A percentile compares a stretch with the other conserved stretches of the same genome.
Evolutionary conservation across 2,888 invertebrate species (phyloP).

Genomic region (Lucinisca nassula): DNA sequence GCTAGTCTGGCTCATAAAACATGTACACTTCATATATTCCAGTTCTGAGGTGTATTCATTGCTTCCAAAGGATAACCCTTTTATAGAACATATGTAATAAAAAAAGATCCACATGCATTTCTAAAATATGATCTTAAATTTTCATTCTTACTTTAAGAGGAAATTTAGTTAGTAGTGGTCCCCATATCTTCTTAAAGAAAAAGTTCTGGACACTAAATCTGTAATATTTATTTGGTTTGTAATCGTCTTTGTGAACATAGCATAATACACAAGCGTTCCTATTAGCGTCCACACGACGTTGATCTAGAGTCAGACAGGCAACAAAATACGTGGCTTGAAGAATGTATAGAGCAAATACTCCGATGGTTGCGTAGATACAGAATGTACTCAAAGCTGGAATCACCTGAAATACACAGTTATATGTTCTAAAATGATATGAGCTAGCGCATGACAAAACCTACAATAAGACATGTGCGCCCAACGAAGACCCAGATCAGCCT

Average conservation of each 20-base stretch:
- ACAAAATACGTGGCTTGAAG: constrained; percentile 93
- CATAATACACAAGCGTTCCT: constrained; percentile 89
- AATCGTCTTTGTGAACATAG: constrained; percentile 90
- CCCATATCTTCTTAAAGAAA: constrained; percentile 90
- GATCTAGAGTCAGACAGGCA: constrained; percentile 93
- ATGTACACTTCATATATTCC: too few species aligned
- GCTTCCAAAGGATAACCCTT: too few species aligned
- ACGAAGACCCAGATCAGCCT: too few species aligned
- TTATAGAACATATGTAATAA: too few species aligned
- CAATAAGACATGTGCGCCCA: too few species aligned
- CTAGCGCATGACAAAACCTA: too few species aligned
- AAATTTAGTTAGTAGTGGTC: constrained; percentile 91
- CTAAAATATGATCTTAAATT: too few species aligned
- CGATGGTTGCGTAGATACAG: constrained; percentile 94
- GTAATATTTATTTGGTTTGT: constrained; percentile 89
- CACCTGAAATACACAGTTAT: constrained; percentile 89
- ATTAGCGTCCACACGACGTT: constrained; percentile 86
- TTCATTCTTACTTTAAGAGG: constrained; percentile 90
- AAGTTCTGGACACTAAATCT: constrained; percentile 90
- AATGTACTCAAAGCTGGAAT: constrained; percentile 94
- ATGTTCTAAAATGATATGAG: background rate
- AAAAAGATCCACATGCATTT: too few species aligned
- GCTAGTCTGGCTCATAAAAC: too few species aligned
- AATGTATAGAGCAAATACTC: constrained; percentile 92
- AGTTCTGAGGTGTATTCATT: too few species aligned